These are phyloP conservation scores for Mylabris phalerata DNA, from an alignment of 1,140 invertebrate genomes.

Conservation along the genomic window DNA sequence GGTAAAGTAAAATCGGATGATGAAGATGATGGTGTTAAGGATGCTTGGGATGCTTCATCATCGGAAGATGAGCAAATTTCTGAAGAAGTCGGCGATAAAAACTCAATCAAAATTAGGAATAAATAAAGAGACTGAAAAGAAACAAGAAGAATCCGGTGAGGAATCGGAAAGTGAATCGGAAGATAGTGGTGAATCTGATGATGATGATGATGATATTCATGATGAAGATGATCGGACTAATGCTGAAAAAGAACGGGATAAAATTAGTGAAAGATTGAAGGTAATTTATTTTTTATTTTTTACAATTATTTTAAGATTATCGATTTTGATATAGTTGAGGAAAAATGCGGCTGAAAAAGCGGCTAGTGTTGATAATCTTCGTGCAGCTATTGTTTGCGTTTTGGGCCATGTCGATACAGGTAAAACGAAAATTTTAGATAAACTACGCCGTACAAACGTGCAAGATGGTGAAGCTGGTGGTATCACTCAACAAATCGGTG, in stretches of 20 bases:
- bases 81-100: slow-evolving; percentile 42
- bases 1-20: slow-evolving; percentile 4
- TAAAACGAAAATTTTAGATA: slow-evolving; percentile 99
- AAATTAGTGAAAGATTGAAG: slow-evolving; percentile 60
- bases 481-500: slow-evolving; percentile 99
- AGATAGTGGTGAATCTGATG: slow-evolving; percentile 32
- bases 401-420: slow-evolving; percentile 99
- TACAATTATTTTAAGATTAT: background rate
- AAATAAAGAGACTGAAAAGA: slow-evolving; percentile 36
- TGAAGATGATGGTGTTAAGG: slow-evolving; percentile 62
- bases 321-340: slow-evolving; percentile 54
- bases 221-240: slow-evolving; percentile 53
- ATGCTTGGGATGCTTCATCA: slow-evolving; percentile 77
- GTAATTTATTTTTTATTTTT: slow-evolving; percentile 35
- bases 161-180: slow-evolving; percentile 41
- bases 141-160: slow-evolving; percentile 46
- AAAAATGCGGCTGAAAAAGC: slow-evolving; percentile 79
- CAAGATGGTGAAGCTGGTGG: slow-evolving; percentile 99
- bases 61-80: slow-evolving; percentile 53
- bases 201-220: slow-evolving; percentile 44
- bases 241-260: slow-evolving; percentile 59
- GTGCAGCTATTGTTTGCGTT: slow-evolving; percentile 96
- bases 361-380: slow-evolving; percentile 66
- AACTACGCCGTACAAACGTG: slow-evolving; percentile 88
- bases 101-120: slow-evolving; percentile 13